Evolutionary conservation across 2,888 invertebrate species (phyloP).

Genomic region (Dendrolimus pini): DNA sequence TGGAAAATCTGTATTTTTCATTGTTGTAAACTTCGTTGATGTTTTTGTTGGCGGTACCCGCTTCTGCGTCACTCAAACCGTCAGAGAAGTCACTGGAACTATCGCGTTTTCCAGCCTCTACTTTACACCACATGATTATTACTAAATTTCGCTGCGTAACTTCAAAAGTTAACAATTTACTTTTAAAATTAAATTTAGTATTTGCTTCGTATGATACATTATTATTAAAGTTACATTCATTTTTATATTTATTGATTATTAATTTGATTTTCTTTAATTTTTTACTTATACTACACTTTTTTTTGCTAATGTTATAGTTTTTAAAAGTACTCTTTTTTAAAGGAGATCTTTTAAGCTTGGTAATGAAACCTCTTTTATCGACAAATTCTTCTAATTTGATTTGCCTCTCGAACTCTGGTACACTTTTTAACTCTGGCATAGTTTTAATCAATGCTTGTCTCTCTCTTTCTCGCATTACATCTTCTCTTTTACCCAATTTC

Average conservation of each 20-base stretch:
- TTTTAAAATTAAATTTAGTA: slow-evolving; percentile 32
- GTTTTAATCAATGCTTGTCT: slow-evolving; percentile 63
- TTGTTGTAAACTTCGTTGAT: slow-evolving; percentile 21
- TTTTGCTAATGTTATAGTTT: slow-evolving; percentile 25
- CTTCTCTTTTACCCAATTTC: slow-evolving; percentile 63
- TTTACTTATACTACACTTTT: slow-evolving; percentile 15
- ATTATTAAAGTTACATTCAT: slow-evolving; percentile 32
- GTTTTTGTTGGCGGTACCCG: slow-evolving; percentile 21
- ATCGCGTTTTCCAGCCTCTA: slow-evolving; percentile 9
- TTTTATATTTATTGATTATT: slow-evolving; percentile 27
- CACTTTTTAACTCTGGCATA: slow-evolving; percentile 54
- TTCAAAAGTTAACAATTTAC: slow-evolving; percentile 31
- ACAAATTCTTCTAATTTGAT: slow-evolving; percentile 43
- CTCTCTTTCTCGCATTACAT: slow-evolving; percentile 66
- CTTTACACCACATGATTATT: slow-evolving; percentile 44
- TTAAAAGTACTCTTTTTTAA: slow-evolving; percentile 24
- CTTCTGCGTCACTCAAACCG: slow-evolving; percentile 29
- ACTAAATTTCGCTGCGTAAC: slow-evolving; percentile 17
- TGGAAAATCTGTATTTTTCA: slow-evolving; percentile 34
- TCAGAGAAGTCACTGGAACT: slow-evolving; percentile 31
- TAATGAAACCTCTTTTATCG: slow-evolving; percentile 45
- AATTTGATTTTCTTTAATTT: slow-evolving; percentile 33
- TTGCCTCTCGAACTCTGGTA: slow-evolving; percentile 67
- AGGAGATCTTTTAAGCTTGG: slow-evolving; percentile 30
- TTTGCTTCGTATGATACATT: slow-evolving; percentile 35